A percentile compares a stretch with the other conserved stretches of the same genome.
phyloP scores from a whole-genome alignment of 2,888 invertebrate genomes.

The Eristalinus sepulchralis region DNA sequence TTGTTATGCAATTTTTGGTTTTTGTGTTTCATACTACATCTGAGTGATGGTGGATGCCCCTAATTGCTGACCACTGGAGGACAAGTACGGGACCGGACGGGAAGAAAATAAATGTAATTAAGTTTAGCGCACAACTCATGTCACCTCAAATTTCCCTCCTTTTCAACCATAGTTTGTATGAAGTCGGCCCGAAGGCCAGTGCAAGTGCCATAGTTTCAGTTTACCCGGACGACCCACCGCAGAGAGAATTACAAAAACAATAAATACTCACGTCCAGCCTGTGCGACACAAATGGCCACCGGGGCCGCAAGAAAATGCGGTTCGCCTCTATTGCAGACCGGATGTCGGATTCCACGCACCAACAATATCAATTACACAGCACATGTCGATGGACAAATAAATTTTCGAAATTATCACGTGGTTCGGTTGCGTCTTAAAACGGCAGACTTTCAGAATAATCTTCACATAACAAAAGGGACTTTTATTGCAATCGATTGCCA shows the following conservation, averaged over 20 bases:
- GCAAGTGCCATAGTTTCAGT: not conserved
- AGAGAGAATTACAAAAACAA: conserved; percentile 41
- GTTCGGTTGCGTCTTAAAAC: conserved; percentile 37
- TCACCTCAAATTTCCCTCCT: not conserved
- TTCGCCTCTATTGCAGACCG: conserved; percentile 28
- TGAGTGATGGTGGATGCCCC: not conserved
- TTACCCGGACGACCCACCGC: conserved; percentile 6
- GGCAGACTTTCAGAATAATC: conserved; percentile 56
- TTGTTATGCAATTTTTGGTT: too few relatives aligned
- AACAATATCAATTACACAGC: conserved; percentile 61
- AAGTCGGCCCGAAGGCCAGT: too few relatives aligned
- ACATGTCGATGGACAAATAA: conserved; percentile 69
- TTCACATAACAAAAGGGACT: conserved; percentile 64
- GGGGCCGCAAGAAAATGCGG: conserved; percentile 48
- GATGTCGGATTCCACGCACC: conserved; percentile 51
- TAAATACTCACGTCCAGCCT: conserved; percentile 50
- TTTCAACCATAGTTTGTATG: too few relatives aligned
- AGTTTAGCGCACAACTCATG: not conserved
- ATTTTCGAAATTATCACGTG: conserved; percentile 61
- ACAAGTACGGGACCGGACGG: not conserved
- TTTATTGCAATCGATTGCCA: conserved; percentile 43
- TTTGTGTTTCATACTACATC: not conserved
- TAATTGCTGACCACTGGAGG: not conserved
- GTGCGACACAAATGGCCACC: conserved; percentile 39
- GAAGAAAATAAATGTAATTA: not conserved